phyloP scores from a whole-genome alignment of 2,888 invertebrate genomes.

The Electrophaes corylata region DNA sequence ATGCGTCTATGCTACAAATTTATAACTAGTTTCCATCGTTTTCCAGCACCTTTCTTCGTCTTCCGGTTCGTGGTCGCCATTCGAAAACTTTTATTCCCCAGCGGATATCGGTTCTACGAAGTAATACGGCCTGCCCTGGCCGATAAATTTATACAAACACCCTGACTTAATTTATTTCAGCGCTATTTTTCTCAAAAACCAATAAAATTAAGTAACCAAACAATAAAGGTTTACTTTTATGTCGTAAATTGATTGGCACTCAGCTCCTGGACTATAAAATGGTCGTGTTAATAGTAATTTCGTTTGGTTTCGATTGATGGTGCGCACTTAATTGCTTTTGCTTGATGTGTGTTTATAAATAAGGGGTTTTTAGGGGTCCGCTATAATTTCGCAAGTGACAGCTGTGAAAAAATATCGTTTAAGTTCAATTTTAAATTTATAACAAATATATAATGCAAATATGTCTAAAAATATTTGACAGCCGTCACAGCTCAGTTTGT shows the following conservation, averaged over 20 bases:
- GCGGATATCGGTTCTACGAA: no score
- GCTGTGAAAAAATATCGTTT: not conserved
- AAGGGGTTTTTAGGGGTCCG: constrained; percentile 40
- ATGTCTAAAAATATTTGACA: no score
- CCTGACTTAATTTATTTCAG: not conserved
- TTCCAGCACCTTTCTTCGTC: no score
- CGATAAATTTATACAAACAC: no score
- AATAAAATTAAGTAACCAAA: not conserved
- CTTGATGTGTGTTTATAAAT: constrained; percentile 51
- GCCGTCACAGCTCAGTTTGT: no score
- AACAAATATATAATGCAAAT: no score
- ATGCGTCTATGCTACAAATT: no score
- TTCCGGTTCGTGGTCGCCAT: no score
- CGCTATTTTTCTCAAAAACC: not conserved
- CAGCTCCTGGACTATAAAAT: constrained; percentile 49
- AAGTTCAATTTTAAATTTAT: no score
- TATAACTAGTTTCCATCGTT: no score
- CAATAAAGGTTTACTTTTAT: constrained; percentile 5
- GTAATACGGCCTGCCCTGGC: no score
- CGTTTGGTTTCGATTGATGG: constrained; percentile 64
- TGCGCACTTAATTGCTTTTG: constrained; percentile 65
- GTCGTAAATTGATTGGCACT: constrained; percentile 16
- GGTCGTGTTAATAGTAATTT: constrained; percentile 54
- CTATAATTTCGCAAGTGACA: not conserved
- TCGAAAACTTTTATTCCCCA: no score